A percentile compares a stretch with the other conserved stretches of the same genome.
These are phyloP conservation scores for Haliclona indistincta DNA, from an alignment of 37 sponge, comb jelly and placozoan species.

Conservation along the genomic window DNA sequence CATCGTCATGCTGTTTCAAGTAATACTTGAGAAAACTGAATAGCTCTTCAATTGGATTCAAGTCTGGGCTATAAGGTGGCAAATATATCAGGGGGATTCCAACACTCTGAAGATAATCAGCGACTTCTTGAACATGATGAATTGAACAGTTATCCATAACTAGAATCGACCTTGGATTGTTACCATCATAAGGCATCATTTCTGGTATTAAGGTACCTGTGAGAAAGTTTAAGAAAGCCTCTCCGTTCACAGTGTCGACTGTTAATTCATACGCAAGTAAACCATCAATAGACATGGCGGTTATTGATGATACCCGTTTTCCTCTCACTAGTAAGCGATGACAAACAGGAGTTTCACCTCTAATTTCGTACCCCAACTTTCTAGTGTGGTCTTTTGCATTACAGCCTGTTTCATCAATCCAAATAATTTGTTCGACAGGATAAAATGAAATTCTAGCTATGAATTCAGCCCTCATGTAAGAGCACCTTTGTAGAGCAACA, in stretches of 20 bases:
- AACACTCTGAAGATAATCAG: background rate
- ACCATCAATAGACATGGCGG: background rate
- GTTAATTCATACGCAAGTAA: background rate
- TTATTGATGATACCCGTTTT: background rate
- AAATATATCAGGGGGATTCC: background rate
- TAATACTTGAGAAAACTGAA: conserved; percentile 38
- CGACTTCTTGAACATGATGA: background rate
- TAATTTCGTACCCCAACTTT: background rate
- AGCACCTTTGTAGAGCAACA: background rate
- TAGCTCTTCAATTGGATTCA: conserved; percentile 24
- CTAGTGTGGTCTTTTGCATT: background rate
- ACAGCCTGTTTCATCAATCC: conserved; percentile 2
- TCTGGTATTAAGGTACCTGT: background rate
- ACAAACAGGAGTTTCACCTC: background rate
- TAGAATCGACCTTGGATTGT: background rate
- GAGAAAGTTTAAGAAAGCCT: background rate
- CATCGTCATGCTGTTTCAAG: conserved; percentile 26
- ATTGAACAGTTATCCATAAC: background rate
- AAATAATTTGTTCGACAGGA: background rate
- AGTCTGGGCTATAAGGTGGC: conserved; percentile 4
- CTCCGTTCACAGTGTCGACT: background rate
- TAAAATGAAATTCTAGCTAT: background rate
- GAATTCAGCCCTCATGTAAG: background rate
- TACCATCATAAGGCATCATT: background rate
- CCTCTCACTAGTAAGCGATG: background rate